Conservation (phyloP, 2,797 vertebrate genomes). For the Coilia nasus region DNA sequence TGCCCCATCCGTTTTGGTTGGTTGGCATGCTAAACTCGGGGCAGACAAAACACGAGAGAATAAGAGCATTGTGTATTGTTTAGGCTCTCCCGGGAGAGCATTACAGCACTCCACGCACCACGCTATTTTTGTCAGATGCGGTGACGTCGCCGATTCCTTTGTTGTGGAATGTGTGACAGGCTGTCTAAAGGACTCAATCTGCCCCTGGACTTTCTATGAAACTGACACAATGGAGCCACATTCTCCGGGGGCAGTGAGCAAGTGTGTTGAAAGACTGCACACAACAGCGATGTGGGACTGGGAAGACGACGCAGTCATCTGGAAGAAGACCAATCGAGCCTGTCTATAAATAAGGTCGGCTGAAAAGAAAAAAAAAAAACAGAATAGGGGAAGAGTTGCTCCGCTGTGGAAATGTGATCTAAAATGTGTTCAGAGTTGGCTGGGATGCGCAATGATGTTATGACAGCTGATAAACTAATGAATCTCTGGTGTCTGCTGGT, state of each 20-base stretch:
- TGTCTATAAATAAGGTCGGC: slow-evolving; percentile 29
- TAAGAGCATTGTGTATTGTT: slow-evolving; percentile 30
- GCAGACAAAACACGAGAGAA: slow-evolving; percentile 48
- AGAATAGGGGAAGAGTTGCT: not conserved
- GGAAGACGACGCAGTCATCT: not conserved
- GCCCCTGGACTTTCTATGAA: slow-evolving; percentile 27
- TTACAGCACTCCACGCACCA: slow-evolving; percentile 35
- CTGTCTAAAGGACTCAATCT: slow-evolving; percentile 25
- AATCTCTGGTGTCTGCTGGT: not conserved
- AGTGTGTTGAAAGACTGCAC: slow-evolving; percentile 9
- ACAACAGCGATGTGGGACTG: not conserved
- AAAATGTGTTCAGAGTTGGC: not conserved
- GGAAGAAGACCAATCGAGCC: slow-evolving; percentile 30
- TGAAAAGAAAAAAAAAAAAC: not conserved
- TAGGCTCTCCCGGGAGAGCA: slow-evolving; percentile 34
- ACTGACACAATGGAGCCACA: slow-evolving; percentile 29
- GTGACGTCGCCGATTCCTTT: slow-evolving; percentile 25
- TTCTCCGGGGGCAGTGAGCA: slow-evolving; percentile 28
- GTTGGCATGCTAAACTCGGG: slow-evolving; percentile 33
- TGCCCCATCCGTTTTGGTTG: slow-evolving; percentile 13
- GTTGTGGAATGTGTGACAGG: slow-evolving; percentile 36
- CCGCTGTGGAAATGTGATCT: slow-evolving; percentile 4
- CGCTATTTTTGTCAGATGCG: slow-evolving; percentile 38
- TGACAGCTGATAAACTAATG: slow-evolving; percentile 2
- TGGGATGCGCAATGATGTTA: not conserved